phyloP scores from a whole-genome alignment of 2,888 invertebrate species.

The Esperia sulphurella region DNA sequence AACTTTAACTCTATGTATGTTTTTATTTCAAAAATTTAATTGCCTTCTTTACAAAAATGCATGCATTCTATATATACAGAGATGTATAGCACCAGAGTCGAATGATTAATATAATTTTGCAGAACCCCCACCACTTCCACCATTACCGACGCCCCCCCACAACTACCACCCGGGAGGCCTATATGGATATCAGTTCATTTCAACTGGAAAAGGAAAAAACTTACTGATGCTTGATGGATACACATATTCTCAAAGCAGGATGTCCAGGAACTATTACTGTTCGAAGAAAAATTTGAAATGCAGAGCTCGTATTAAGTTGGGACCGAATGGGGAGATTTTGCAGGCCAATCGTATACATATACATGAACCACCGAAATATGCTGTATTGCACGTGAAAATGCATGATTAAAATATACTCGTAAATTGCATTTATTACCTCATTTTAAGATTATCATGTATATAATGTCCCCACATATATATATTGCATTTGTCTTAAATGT shows the following conservation, averaged over 20 bases:
- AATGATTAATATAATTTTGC: no score
- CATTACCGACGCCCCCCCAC: no score
- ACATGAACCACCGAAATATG: slow-evolving; percentile 25
- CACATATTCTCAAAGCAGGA: slow-evolving; percentile 25
- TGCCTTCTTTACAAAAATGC: no score
- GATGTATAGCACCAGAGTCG: no score
- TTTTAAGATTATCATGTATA: no score
- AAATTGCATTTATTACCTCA: neutral
- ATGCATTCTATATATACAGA: no score
- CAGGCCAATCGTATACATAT: slow-evolving; percentile 24
- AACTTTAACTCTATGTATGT: no score
- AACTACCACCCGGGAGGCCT: no score
- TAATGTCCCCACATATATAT: no score
- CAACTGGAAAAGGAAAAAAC: slow-evolving; percentile 14
- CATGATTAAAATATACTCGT: neutral
- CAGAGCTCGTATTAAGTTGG: slow-evolving; percentile 35
- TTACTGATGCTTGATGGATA: slow-evolving; percentile 27
- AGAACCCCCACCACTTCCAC: no score
- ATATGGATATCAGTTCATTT: slow-evolving; percentile 3
- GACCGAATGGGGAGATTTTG: slow-evolving; percentile 18
- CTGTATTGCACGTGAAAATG: neutral
- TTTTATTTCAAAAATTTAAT: no score
- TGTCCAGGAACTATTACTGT: slow-evolving; percentile 28
- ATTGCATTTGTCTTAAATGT: no score
- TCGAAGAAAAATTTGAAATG: slow-evolving; percentile 27